Evolutionary conservation across 2,113 vertebrate species (phyloP), one percentile per base, ranked within the genome.

Genomic region (Motacilla tschutschensis): DNA sequence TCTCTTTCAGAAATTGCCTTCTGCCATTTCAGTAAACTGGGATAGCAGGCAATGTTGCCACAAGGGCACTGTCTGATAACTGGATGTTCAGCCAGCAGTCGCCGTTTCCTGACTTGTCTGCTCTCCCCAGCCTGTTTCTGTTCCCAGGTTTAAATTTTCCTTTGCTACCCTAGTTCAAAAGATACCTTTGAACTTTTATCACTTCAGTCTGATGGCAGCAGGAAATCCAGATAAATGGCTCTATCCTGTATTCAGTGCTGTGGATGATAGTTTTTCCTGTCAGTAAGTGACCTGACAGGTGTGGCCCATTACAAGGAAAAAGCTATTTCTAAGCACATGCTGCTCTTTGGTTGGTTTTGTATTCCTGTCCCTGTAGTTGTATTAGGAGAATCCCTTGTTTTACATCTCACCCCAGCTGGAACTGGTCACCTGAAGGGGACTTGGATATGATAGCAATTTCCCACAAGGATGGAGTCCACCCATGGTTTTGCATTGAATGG

Each of bases 161-260:
- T 63, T 59, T 40, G 57, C 65, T 85, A 51, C 26, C 36, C 36
- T 80, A 41, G 75, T 95, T 95, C 91, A 91, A 70, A 93, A 73
- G 77, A 79, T 89, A 89, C 73, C 85, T 96, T 95, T 97, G 94
- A 97, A 96, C 93, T 95, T 82, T 4, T 59, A 55, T 74, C 65
- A 76, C 83, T 85, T 87, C 63, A 88, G 46, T 35, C 85, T 33
- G 29, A 82, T 92, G 90, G 85, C 51, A 85, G 86, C 93, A 95
- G 96, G 93, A 97, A 96, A 87, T 14, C 14, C 43, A 88, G 73
- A 92, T 83, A 89, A 91, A 85, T 82, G 71, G 28, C 58, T 73
- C 18, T 54, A 24, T 72, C 3, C 0, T 88, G 77, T 63, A 64
- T 91, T 90, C 71, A 75, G 59, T 1, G 3, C 54, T 40, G 50